Conservation (phyloP, 2,797 vertebrate species). For the Rhadinocentrus ornatus region DNA sequence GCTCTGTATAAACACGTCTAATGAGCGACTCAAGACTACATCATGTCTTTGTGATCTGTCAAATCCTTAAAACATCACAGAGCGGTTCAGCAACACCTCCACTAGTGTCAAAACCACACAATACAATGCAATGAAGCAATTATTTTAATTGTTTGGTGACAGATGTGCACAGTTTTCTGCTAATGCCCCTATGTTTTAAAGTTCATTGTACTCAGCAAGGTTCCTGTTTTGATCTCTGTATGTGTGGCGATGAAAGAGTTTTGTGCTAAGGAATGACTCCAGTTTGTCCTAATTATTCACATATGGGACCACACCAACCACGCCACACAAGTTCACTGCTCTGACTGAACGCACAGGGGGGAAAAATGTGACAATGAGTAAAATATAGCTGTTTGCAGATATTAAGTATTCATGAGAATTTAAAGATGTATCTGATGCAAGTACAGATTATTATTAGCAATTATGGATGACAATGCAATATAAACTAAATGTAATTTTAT, state of each 20-base stretch:
- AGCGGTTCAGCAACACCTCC: constrained; percentile 36
- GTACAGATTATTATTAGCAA: neutral
- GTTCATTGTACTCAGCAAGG: constrained; percentile 50
- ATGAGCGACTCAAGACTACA: neutral
- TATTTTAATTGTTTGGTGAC: constrained; percentile 30
- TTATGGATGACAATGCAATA: neutral
- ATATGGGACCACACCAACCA: constrained; percentile 59
- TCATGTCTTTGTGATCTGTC: constrained; percentile 16
- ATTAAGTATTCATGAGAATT: neutral
- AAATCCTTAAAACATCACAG: constrained; percentile 23
- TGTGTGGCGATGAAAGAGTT: constrained; percentile 51
- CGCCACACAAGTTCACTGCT: constrained; percentile 35
- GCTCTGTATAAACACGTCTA: constrained; percentile 36
- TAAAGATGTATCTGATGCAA: neutral
- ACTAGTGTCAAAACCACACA: constrained; percentile 30
- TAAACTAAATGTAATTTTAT: neutral
- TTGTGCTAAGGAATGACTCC: constrained; percentile 68
- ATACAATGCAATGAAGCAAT: constrained; percentile 40
- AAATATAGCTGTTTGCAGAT: neutral
- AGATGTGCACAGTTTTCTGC: constrained; percentile 14
- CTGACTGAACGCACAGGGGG: constrained; percentile 25
- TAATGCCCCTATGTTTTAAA: constrained; percentile 48
- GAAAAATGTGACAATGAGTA: constrained; percentile 16
- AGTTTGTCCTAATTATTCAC: constrained; percentile 75
- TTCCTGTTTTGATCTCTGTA: constrained; percentile 63